These are phyloP conservation scores for Andrena minutula DNA, from an alignment of 2,888 invertebrate genomes.

Conservation along the genomic window DNA sequence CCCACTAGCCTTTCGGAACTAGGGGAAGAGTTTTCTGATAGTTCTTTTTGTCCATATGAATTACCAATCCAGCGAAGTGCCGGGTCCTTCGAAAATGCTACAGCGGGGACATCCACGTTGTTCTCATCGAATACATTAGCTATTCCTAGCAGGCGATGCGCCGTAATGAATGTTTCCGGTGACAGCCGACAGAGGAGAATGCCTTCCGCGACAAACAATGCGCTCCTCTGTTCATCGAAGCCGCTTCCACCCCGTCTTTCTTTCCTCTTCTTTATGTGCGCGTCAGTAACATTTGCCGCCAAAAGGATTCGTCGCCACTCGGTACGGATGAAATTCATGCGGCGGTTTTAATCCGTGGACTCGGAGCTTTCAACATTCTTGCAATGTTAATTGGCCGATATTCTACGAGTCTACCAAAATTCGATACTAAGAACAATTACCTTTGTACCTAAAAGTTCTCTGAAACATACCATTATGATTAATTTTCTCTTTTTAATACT, in stretches of 20 bases:
- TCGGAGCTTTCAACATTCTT: not conserved
- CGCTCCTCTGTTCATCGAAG: conserved; percentile 74
- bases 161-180: conserved; percentile 84
- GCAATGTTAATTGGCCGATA: conserved; percentile 35
- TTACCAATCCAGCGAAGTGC: conserved; percentile 78
- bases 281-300: conserved; percentile 64
- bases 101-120: conserved; percentile 57
- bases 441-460: not conserved
- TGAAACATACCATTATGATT: too few relatives aligned
- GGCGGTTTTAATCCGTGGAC: conserved; percentile 39
- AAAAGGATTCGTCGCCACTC: conserved; percentile 66
- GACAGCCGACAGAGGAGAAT: conserved; percentile 80
- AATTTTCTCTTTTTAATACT: too few relatives aligned
- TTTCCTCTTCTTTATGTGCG: conserved; percentile 55
- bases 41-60: conserved; percentile 76
- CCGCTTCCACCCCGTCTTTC: conserved; percentile 63
- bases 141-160: conserved; percentile 79
- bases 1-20: conserved; percentile 65
- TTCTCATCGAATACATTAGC: conserved; percentile 79
- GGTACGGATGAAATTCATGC: conserved; percentile 65
- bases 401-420: not conserved
- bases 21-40: conserved; percentile 47
- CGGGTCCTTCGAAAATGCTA: conserved; percentile 59
- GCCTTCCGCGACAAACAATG: conserved; percentile 82
- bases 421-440: not conserved